phyloP scores from a whole-genome alignment of 2,888 invertebrate species.

The Sphaeridia pumilis region DNA sequence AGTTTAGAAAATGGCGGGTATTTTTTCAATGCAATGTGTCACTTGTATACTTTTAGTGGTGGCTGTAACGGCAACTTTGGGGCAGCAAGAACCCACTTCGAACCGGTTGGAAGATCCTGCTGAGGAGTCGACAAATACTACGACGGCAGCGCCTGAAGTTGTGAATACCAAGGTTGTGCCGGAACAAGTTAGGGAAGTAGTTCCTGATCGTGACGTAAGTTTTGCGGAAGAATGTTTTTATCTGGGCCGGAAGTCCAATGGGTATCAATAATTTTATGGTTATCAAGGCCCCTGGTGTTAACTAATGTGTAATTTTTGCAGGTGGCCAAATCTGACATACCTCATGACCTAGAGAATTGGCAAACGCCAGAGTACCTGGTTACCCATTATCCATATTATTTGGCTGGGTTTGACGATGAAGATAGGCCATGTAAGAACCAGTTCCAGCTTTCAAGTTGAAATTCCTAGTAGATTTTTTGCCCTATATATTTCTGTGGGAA shows the following conservation, averaged over 20 bases:
- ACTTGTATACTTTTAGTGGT: too few relatives aligned
- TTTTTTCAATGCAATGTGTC: too few relatives aligned
- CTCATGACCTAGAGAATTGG: not conserved
- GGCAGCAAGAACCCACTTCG: not conserved
- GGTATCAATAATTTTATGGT: too few relatives aligned
- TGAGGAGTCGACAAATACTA: not conserved
- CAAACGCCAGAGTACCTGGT: not conserved
- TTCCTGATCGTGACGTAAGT: not conserved
- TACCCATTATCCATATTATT: not conserved
- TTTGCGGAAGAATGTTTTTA: too few relatives aligned
- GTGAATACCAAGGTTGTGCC: not conserved
- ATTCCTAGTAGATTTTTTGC: not conserved
- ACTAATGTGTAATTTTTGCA: too few relatives aligned
- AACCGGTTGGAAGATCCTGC: not conserved
- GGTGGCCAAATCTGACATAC: not conserved
- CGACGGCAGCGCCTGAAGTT: not conserved
- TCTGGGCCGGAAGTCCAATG: too few relatives aligned
- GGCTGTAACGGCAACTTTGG: not conserved
- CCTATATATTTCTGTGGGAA: not conserved
- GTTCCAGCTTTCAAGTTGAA: not conserved
- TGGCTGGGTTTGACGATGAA: not conserved
- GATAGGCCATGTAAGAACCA: not conserved
- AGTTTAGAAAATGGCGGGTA: too few relatives aligned
- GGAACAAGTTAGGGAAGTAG: not conserved
- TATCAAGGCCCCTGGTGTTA: too few relatives aligned